Base-by-base conservation (phyloP, 2,113 vertebrate species). In the Okapia johnstoni region DNA sequence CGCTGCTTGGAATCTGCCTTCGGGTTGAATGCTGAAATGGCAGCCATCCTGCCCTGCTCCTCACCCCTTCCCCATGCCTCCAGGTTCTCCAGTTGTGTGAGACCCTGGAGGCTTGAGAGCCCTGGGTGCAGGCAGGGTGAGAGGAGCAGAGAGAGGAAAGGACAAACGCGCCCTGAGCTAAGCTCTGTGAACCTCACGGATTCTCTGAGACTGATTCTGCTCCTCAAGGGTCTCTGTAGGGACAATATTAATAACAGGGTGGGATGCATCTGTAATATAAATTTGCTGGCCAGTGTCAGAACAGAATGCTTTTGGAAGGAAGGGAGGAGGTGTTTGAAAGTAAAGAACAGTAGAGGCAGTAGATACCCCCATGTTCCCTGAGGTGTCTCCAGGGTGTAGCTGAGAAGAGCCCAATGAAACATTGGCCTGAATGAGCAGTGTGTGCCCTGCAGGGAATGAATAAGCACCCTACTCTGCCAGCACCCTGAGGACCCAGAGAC, bases 261-360 rank as follows among this genome's bases (percentile, higher is more conserved):
- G 26, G 28, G 2, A 6, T 61, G 0, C 3, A 17, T 73, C 46
- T 14, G 17, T 48, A 23, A 3, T 26, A 25, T 5, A 25, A 87
- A 43, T 61, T 60, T 83, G 46, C 73, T 90, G 21, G 28, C 23
- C 84, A 33, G 58, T 88, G 88, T 93, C 66, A 66, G 48, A 86
- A 48, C 19, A n/a, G 40, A 86, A 9, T 30, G 11, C n/a, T 48
- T 93, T 86, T 48, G 55, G 25, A 77, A 60, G 46, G 36, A 88
- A 91, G 43, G 11, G 11, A 19, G 21, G 8, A 55, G 17, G 16
- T 1, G 33, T 5, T 84, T 89, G 46, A 70, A 26, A 61, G 40
- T 9, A 30, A 89, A 40, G 28, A 55, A 46, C 10, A 8, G 28
- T 5, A 21, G 40, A 88, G 36, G 36, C 6, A 15, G 57, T 4